Base-by-base conservation (phyloP, 2,797 vertebrate genomes). In the Rhabdophis nuchalis region DNA sequence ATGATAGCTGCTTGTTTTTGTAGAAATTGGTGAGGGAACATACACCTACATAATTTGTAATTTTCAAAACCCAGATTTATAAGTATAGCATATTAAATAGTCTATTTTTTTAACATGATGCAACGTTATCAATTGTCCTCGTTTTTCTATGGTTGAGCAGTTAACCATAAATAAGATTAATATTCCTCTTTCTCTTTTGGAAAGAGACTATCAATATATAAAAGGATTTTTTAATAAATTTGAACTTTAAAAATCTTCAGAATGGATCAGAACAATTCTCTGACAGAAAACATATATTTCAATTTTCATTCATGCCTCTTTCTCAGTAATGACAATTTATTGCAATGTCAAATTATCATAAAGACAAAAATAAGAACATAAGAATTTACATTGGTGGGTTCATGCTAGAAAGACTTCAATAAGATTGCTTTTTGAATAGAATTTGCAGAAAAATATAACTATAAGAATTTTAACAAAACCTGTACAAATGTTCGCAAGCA, bases 401-500 rank as follows among this genome's bases (percentile, higher is more conserved):
- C 54, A 57, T 57, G 27, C 27, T 64, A 56, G 10, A 41, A 89
- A 94, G 52, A 90, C 92, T 85, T 91, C 20, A 94, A 4, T 87
- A 92, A 92, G 54, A 2, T 91, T 8, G 53, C 85, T 91, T 60
- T 0, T 41, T 58, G 77, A 92, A 54, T 52, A 46, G 82, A 50
- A 72, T 56, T 11, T 23, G 18, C 10, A 58, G 41, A 11, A 82
- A 36, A 90, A 96, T 95, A 96, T 96, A 29, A 94, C 94, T 95
- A 94, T 96, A 97, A 96, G 93, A 96, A 93, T 68, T 95, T 95
- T 91, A 93, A 94, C 90, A 94, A 93, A 94, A 90, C 93, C 92
- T 88, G 90, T 92, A 89, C 90, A 96, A 97, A 97, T 93, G 95
- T 94, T 96, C 96, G 97, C 97, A 97, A 91, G 93, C 92, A 96